These are phyloP conservation scores for Ranitomeya imitator DNA, from an alignment of 2,113 vertebrate genomes.

Conservation along the genomic window DNA sequence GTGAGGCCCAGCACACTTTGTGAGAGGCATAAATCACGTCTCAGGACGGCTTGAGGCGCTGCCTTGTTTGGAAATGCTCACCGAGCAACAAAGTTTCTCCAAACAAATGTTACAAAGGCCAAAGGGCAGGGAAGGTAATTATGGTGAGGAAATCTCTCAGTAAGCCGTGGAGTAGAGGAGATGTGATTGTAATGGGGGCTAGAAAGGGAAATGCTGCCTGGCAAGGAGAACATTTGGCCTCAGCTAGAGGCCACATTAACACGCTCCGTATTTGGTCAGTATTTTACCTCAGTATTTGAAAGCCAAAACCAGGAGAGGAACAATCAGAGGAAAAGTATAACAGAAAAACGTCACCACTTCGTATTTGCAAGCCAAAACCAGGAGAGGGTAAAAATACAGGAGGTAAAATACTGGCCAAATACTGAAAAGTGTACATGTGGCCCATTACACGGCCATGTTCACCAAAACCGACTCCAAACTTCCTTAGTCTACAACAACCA, in stretches of 20 bases:
- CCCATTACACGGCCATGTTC: too few relatives aligned
- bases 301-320: too few relatives aligned
- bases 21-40: slow-evolving; percentile 67
- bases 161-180: slow-evolving; percentile 66
- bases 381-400: too few relatives aligned
- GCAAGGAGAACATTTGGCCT: background rate
- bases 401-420: too few relatives aligned
- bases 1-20: slow-evolving; percentile 58
- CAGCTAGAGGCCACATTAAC: background rate
- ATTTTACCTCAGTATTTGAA: too few relatives aligned
- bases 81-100: slow-evolving; percentile 68
- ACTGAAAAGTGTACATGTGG: too few relatives aligned
- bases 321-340: too few relatives aligned
- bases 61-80: slow-evolving; percentile 68
- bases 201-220: slow-evolving; percentile 15
- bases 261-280: too few relatives aligned
- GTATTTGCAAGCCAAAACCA: too few relatives aligned
- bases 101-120: slow-evolving; percentile 72
- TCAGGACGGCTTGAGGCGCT: slow-evolving; percentile 68
- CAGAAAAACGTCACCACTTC: too few relatives aligned
- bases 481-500: background rate
- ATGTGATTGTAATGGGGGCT: background rate
- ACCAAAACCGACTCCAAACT: background rate
- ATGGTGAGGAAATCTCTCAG: slow-evolving; percentile 76
- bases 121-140: slow-evolving; percentile 76